Conservation (phyloP, 2,113 vertebrate species). For the Setophaga kirtlandii region DNA sequence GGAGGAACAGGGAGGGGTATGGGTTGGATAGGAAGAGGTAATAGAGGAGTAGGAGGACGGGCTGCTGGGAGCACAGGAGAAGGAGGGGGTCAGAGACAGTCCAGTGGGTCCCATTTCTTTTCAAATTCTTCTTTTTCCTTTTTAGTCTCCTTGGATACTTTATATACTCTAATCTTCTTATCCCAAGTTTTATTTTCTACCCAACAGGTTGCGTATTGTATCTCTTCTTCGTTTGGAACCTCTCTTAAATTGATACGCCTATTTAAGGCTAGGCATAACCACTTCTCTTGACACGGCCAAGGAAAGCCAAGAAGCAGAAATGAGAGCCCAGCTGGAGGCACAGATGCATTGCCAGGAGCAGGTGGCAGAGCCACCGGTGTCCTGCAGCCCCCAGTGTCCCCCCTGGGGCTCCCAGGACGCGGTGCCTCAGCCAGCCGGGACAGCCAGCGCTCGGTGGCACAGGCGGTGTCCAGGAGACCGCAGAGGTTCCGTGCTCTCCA, state of each 20-base stretch:
- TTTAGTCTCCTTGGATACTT: neutral
- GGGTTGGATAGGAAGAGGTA: neutral
- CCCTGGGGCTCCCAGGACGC: neutral
- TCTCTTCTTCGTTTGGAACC: neutral
- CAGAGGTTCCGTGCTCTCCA: fast-evolving
- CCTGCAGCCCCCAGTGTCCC: neutral
- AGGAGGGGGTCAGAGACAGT: neutral
- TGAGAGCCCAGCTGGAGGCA: neutral
- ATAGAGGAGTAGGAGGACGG: neutral
- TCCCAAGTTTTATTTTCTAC: neutral
- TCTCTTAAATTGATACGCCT: neutral
- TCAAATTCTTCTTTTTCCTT: neutral
- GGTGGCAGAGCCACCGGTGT: neutral
- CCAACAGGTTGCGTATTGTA: neutral
- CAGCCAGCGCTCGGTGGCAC: neutral
- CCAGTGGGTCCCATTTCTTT: neutral
- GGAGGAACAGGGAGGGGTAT: neutral
- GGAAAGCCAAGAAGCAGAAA: neutral
- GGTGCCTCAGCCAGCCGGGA: neutral
- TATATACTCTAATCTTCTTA: neutral
- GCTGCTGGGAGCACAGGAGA: neutral
- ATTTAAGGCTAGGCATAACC: neutral
- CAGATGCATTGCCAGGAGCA: neutral
- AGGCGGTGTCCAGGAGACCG: fast-evolving
- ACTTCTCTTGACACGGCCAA: neutral